phyloP scores from a whole-genome alignment of 2,888 invertebrate species.

The Yponomeuta malinellus region DNA sequence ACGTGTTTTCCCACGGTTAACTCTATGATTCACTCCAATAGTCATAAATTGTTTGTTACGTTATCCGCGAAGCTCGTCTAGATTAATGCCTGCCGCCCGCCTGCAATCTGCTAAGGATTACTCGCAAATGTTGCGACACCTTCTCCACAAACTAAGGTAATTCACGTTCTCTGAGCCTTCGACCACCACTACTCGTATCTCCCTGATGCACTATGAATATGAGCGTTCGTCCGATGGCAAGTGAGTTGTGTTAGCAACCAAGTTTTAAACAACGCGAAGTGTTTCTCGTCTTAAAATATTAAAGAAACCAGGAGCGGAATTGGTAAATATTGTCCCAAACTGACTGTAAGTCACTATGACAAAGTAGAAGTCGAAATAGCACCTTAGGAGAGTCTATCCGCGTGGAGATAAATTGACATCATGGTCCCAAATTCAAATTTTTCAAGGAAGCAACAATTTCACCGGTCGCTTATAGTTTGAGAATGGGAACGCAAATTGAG shows the following conservation, averaged over 20 bases:
- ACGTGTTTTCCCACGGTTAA: not conserved
- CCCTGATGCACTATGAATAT: not conserved
- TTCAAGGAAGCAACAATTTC: not conserved
- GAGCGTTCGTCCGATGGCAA: too few relatives aligned
- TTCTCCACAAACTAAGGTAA: constrained; percentile 26
- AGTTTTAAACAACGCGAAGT: too few relatives aligned
- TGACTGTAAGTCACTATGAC: too few relatives aligned
- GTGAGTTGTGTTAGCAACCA: too few relatives aligned
- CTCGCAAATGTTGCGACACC: constrained; percentile 28
- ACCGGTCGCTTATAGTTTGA: not conserved
- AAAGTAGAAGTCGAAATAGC: too few relatives aligned
- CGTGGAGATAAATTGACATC: too few relatives aligned
- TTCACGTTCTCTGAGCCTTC: constrained; percentile 27
- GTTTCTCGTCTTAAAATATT: too few relatives aligned
- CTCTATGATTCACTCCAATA: constrained; percentile 7
- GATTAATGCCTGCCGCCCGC: constrained; percentile 6
- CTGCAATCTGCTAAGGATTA: constrained; percentile 12
- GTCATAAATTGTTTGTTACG: constrained; percentile 9
- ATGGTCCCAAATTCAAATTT: not conserved
- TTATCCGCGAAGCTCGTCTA: constrained; percentile 2
- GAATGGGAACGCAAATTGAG: not conserved
- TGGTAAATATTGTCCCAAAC: too few relatives aligned
- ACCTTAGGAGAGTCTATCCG: too few relatives aligned
- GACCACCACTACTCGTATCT: constrained; percentile 28
- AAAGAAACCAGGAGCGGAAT: too few relatives aligned